Evolutionary conservation across 2,888 invertebrate genomes (phyloP).

Genomic region (Meandrusa payeni): DNA sequence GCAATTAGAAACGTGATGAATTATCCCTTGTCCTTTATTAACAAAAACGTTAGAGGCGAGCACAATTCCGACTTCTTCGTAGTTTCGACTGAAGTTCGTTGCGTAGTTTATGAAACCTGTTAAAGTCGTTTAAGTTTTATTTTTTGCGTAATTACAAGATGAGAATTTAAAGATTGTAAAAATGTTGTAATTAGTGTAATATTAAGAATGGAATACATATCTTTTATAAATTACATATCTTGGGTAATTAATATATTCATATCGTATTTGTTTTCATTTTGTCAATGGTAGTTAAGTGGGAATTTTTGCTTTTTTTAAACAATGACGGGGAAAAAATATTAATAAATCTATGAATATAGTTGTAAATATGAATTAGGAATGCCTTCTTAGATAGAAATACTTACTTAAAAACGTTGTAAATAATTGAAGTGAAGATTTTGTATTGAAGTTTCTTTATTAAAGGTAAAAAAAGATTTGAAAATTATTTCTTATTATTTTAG

Average conservation of each 20-base stretch:
- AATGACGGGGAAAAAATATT: not conserved
- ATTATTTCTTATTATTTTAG: not conserved
- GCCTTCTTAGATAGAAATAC: slow-evolving; percentile 66
- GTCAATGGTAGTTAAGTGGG: not conserved
- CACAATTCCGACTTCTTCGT: slow-evolving; percentile 11
- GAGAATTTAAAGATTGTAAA: slow-evolving; percentile 15
- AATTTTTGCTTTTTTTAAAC: slow-evolving; percentile 2
- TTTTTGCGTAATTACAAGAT: slow-evolving; percentile 9
- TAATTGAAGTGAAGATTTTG: slow-evolving; percentile 33
- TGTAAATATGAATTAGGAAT: slow-evolving; percentile 53
- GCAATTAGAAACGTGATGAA: slow-evolving; percentile 74
- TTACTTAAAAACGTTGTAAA: slow-evolving; percentile 46
- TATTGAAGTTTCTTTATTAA: slow-evolving; percentile 16
- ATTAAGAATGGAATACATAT: slow-evolving; percentile 17
- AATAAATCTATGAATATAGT: slow-evolving; percentile 15
- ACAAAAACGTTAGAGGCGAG: slow-evolving; percentile 35
- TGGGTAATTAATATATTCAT: slow-evolving; percentile 8
- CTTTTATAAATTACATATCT: slow-evolving; percentile 17
- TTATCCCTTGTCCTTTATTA: slow-evolving; percentile 61
- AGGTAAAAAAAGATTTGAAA: not conserved
- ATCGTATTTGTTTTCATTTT: not conserved
- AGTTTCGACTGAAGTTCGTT: slow-evolving; percentile 17
- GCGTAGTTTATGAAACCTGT: slow-evolving; percentile 5
- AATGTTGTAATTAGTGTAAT: slow-evolving; percentile 17
- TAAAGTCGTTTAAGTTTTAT: not conserved